Base-by-base conservation (phyloP, 1,140 invertebrate genomes). In the Pseudoatta argentina region DNA sequence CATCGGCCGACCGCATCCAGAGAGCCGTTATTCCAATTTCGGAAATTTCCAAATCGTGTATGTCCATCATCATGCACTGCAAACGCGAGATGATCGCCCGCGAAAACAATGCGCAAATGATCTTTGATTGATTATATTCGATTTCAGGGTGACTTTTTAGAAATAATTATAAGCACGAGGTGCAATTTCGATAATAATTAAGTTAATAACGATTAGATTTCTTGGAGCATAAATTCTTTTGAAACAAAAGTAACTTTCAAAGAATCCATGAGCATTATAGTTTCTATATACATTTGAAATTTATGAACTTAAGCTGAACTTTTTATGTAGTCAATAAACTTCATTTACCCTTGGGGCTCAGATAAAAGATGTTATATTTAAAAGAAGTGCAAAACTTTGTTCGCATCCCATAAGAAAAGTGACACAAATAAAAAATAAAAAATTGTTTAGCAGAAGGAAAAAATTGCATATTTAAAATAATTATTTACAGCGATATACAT, bases 31-130 rank as follows among this genome's bases (percentile, higher is more conserved):
- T 90, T 90, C 73, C 79, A 90, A 88, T 90, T 82, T 81, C 86
- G 71, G 71, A 81, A 89, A 87, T 90, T 88, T 90, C 86, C 75
- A 88, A 90, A 90, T 90, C 86, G 86, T 81, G 86, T 71, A 57
- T 57, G 88, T 78, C 73, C 69, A 76, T 89, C 86, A 69, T 89
- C 73, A 85, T 53, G 44, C 48, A 75, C 21, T 66, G 64, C 27
- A 72, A 63, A 72, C 21, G 44, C 39, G 30, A 16, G 39, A 39
- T 55, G 34, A 76, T 53, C 72, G 39, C 57, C 12, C 24, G 44
- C 61, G 30, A 44, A 57, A 61, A 71, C 18, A 27, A 27, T 71
- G 21, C 2, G 34, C 78, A 24, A 53, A 34, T 16, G 21, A 81
- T 44, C 30, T 24, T 6, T 30, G 21, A 81, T 24, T 27, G 53